These are phyloP conservation scores for Sminthopsis crassicaudata DNA, from an alignment of 2,113 vertebrate genomes.

Conservation along the genomic window DNA sequence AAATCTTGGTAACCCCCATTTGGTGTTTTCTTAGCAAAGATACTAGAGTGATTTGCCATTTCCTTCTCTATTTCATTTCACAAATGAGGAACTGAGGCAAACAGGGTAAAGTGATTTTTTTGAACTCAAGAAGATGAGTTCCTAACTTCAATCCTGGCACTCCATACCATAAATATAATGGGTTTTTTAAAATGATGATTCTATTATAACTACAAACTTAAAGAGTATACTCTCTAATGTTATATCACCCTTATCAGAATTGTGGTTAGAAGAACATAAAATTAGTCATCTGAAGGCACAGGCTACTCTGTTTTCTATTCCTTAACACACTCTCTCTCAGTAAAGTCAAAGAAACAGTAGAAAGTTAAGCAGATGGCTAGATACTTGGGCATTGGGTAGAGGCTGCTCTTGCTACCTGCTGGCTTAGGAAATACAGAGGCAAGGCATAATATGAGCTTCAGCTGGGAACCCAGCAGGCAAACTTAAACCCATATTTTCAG, in stretches of 20 bases:
- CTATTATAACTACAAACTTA: not conserved
- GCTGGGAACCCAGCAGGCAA: not conserved
- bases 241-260: not conserved
- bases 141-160: not conserved
- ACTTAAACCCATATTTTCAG: not conserved
- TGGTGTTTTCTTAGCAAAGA: not conserved
- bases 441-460: accelerated
- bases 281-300: not conserved
- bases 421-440: not conserved
- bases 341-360: not conserved
- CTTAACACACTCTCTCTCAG: not conserved
- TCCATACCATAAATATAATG: not conserved
- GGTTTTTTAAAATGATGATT: not conserved
- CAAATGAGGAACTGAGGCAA: not conserved
- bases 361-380: not conserved
- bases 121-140: not conserved
- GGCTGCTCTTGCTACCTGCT: slow-evolving; percentile 10
- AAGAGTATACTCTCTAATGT: not conserved
- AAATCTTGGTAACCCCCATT: not conserved
- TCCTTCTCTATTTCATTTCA: not conserved
- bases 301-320: not conserved
- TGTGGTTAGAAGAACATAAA: slow-evolving; percentile 23
- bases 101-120: not conserved
- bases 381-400: not conserved
- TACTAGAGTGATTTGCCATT: not conserved